Percentiles rank a stretch among this genome's conserved stretches.
Evolutionary conservation across 2,888 invertebrate genomes (phyloP).

Genomic region (Apamea sordens): DNA sequence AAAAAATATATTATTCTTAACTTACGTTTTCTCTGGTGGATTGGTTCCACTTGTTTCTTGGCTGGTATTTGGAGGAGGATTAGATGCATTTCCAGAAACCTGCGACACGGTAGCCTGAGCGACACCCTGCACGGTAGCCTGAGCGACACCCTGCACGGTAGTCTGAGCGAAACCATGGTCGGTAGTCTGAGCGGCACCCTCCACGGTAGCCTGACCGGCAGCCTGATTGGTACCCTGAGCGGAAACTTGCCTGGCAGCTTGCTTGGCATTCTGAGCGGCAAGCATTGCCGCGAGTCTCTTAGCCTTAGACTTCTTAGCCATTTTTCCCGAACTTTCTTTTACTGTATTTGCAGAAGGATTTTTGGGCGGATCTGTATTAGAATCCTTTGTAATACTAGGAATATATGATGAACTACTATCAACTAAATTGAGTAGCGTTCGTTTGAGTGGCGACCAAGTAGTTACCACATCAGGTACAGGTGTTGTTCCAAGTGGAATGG

Average conservation of each 20-base stretch:
- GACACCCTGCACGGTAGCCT: background rate
- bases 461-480: background rate
- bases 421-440: background rate
- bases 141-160: no score
- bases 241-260: background rate
- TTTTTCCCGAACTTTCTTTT: background rate
- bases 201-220: no score
- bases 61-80: background rate
- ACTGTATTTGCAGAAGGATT: background rate
- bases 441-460: background rate
- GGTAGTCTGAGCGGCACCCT: background rate
- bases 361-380: background rate
- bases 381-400: background rate
- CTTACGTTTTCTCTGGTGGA: conserved; percentile 19
- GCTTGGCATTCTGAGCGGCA: background rate
- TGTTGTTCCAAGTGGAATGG: background rate
- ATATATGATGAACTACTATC: background rate
- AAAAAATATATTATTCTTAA: background rate
- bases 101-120: background rate
- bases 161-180: background rate
- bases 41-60: background rate
- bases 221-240: background rate
- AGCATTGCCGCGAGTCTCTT: background rate
- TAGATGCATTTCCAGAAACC: background rate
- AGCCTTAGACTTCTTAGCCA: background rate